Evolutionary conservation across 1,140 invertebrate genomes (phyloP).

Genomic region (Colletes gigas): DNA sequence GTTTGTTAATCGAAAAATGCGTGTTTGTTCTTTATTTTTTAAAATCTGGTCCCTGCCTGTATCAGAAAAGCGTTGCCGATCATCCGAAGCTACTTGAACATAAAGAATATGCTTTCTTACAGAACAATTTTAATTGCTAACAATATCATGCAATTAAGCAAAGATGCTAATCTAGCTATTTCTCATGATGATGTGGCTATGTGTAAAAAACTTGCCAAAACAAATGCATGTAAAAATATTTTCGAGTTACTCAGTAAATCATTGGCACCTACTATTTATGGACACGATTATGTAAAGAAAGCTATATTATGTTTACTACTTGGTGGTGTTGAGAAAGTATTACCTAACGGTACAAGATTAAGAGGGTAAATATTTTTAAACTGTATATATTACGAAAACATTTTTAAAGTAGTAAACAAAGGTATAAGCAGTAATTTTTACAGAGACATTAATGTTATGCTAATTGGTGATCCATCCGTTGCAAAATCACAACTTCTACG

Average conservation of each 20-base stretch:
- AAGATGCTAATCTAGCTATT: constrained; percentile 92
- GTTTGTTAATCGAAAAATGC: constrained; percentile 78
- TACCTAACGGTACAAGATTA: constrained; percentile 97
- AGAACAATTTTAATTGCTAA: constrained; percentile 97
- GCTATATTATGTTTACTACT: constrained; percentile 97
- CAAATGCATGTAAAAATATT: constrained; percentile 86
- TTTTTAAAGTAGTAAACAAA: not conserved
- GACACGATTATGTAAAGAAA: constrained; percentile 98
- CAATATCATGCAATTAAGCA: constrained; percentile 94
- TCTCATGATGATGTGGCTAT: constrained; percentile 93
- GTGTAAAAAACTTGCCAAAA: constrained; percentile 93
- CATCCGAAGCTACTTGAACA: not conserved
- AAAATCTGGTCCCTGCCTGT: no score
- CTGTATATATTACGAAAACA: not conserved
- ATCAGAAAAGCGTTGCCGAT: not conserved
- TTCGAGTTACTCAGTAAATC: constrained; percentile 96
- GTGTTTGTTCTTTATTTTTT: not conserved
- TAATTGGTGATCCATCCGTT: constrained; percentile 99
- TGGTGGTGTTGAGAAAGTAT: constrained; percentile 97
- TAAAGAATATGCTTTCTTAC: constrained; percentile 57
- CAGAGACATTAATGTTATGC: constrained; percentile 97
- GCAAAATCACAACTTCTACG: constrained; percentile 98
- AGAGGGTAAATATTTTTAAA: constrained; percentile 86
- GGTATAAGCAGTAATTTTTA: constrained; percentile 46
- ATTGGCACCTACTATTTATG: constrained; percentile 98